Evolutionary conservation across 2,113 vertebrate genomes (phyloP).

Genomic region (Pholis gunnellus): DNA sequence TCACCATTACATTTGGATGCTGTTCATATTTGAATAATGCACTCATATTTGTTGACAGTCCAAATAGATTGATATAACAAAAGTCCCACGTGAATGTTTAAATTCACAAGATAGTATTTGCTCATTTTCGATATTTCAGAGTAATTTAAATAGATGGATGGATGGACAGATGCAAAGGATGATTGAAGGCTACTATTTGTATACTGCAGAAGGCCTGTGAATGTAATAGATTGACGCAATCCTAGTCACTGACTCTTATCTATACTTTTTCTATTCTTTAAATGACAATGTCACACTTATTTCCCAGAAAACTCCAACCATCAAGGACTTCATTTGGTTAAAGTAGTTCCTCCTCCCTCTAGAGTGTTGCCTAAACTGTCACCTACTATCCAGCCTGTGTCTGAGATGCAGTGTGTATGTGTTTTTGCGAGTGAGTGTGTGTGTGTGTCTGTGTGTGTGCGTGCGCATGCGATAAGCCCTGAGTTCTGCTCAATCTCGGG

Average conservation of each 20-base stretch:
- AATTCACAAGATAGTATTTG: neutral
- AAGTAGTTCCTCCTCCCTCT: conserved; percentile 47
- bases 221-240: conserved; percentile 22
- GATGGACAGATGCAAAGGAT: neutral
- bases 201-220: conserved; percentile 1
- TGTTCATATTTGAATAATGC: neutral
- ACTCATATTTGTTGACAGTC: neutral
- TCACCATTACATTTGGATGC: neutral
- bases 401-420: conserved; percentile 43
- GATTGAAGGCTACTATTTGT: neutral
- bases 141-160: neutral
- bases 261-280: conserved; percentile 32
- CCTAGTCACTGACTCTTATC: conserved; percentile 19
- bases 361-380: conserved; percentile 42
- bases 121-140: neutral
- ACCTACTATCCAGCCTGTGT: conserved; percentile 48
- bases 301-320: conserved; percentile 39
- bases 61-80: neutral
- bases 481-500: conserved; percentile 73
- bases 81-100: neutral
- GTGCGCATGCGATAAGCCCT: conserved; percentile 63
- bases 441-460: neutral
- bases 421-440: conserved; percentile 46
- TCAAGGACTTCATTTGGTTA: conserved; percentile 63
- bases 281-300: conserved; percentile 56